Evolutionary conservation across 1,140 invertebrate genomes (phyloP), one percentile per base, ranked within the genome.

Genomic region (Sarcophaga bullata): DNA sequence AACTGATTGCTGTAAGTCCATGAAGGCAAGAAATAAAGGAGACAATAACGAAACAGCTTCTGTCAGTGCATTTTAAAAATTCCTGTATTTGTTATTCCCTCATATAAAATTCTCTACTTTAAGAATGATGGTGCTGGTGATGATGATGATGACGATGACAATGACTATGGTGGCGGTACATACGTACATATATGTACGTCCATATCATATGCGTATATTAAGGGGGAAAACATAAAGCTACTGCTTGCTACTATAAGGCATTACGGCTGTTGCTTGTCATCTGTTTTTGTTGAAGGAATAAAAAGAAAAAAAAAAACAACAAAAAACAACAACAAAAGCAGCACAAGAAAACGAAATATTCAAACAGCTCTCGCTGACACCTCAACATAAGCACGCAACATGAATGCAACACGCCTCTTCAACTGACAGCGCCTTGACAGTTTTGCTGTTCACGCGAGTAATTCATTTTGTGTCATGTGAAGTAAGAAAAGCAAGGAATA

Each of bases 401-500:
- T 80, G 80, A 80, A 80, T 73, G 73, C 80, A 76, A 81, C 80
- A 83, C 80, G 80, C 84, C 80, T 80, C 82, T 82, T 58, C 82
- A 87, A 86, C 88, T 89, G 88, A 89, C 88, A 89, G 88, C 85
- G 80, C 85, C 87, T 85, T 89, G 88, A 88, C 88, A 88, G 88
- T 87, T 89, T 89, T 89, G 88, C 88, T 89, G 87, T 88, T 89
- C 88, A 89, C 85, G 88, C 88, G 86, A 89, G 86, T 89, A 89
- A 89, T 89, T 89, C 88, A 89, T 89, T 89, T 89, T 84, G 80
- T 80, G 82, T 80, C 80, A 83, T 78, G 81, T 78, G 81, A 54
- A 82, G 80, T n/a, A 50, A 86, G 84, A 86, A 84, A n/a, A 17
- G 47, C 47, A 75, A 15, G 47, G 15, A 73, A 73, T 5, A 25